Conservation (phyloP, 2,797 vertebrate species). For the Eupleurogrammus muticus region DNA sequence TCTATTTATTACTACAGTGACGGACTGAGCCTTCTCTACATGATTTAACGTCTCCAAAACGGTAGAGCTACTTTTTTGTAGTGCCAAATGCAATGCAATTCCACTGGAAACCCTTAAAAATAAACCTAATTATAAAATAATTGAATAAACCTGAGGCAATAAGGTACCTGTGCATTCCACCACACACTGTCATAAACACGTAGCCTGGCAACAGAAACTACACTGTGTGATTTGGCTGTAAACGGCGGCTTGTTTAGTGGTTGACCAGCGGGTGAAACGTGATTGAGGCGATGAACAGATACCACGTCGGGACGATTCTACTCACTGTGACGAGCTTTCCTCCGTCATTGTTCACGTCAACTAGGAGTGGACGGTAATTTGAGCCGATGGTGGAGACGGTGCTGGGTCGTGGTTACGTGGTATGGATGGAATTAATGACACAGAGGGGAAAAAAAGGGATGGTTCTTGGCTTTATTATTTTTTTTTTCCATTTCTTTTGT, state of each 20-base stretch:
- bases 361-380: constrained; percentile 88
- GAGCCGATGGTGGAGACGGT: constrained; percentile 86
- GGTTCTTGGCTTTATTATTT: neutral
- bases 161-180: neutral
- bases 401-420: constrained; percentile 77
- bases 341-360: constrained; percentile 89
- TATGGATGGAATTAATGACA: constrained; percentile 47
- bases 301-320: constrained; percentile 75
- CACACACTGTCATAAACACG: neutral
- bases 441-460: constrained; percentile 7
- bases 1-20: constrained; percentile 47
- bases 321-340: constrained; percentile 89
- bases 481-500: neutral
- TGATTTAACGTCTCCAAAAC: constrained; percentile 54
- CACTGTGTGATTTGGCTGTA: constrained; percentile 11
- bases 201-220: constrained; percentile 5
- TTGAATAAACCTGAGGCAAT: neutral
- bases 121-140: constrained; percentile 1
- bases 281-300: constrained; percentile 76
- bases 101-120: constrained; percentile 14
- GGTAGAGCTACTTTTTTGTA: constrained; percentile 13
- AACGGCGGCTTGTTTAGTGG: constrained; percentile 44
- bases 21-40: constrained; percentile 61
- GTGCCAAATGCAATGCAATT: constrained; percentile 27
- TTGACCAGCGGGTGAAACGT: constrained; percentile 64